These are phyloP conservation scores for Cryptus armator DNA, from an alignment of 2,888 invertebrate genomes.

Conservation along the genomic window DNA sequence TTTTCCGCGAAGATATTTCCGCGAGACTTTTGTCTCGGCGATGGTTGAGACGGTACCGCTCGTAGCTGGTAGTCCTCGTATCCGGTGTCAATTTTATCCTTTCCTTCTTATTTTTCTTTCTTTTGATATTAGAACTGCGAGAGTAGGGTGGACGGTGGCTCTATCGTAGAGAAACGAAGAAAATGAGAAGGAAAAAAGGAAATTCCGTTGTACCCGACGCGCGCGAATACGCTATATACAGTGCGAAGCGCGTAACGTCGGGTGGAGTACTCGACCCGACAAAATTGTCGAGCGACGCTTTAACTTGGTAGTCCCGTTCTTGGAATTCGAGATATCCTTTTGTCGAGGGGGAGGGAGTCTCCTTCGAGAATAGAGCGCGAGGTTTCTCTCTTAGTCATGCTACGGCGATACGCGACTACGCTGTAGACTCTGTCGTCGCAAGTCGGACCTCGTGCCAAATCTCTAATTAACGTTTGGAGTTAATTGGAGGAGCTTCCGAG, in stretches of 20 bases:
- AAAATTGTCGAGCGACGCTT: slow-evolving; percentile 47
- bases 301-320: slow-evolving; percentile 27
- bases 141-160: not conserved
- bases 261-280: slow-evolving; percentile 6
- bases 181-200: slow-evolving; percentile 46
- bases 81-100: slow-evolving; percentile 39
- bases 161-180: slow-evolving; percentile 6
- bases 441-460: slow-evolving; percentile 21
- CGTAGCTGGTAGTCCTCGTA: slow-evolving; percentile 11
- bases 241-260: slow-evolving; percentile 45
- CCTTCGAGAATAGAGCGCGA: not conserved
- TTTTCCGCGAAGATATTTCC: slow-evolving; percentile 3
- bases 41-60: not conserved
- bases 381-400: too few species aligned
- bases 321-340: slow-evolving; percentile 56
- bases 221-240: slow-evolving; percentile 11
- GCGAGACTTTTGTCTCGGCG: not conserved
- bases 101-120: not conserved
- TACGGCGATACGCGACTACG: not conserved
- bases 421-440: slow-evolving; percentile 7
- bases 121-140: slow-evolving; percentile 35
- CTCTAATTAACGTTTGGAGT: slow-evolving; percentile 28
- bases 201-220: slow-evolving; percentile 41
- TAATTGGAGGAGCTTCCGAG: slow-evolving; percentile 23
- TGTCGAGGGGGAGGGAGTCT: not conserved